Base-by-base conservation (phyloP, 2,797 vertebrate genomes). In the Acropternis orthonyx region DNA sequence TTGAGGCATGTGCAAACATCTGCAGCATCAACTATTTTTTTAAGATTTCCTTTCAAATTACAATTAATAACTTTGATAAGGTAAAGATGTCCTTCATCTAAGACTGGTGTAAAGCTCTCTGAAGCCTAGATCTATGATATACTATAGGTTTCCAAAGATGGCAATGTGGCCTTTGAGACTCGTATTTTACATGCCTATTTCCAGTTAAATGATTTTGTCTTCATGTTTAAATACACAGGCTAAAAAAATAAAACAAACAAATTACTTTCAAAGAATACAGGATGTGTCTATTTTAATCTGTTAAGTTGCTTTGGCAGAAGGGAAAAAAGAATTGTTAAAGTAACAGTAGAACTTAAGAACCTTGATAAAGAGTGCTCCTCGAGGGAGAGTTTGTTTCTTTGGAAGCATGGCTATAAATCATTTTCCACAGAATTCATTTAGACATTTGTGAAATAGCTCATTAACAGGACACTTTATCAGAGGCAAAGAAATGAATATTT, bases 381-480 rank as follows among this genome's bases (percentile, higher is more conserved):
- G 43, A 91, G 54, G 49, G 9, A 86, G 16, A 78, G 49, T 37
- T 92, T 77, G 71, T 63, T 90, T 93, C 90, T 92, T 78, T 73
- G 54, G 67, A 83, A 93, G 18, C 16, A 15, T 32, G 24, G 32
- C 20, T 74, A 93, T 95, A 90, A 87, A 95, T 96, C 86, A 80
- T 82, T 94, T 94, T 79, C 28, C 28, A 51, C 16, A 19, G 72
- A 89, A 79, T 80, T 89, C 6, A 46, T 76, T 85, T 88, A 74
- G 81, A 92, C 39, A 46, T 59, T 92, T 71, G 41, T 94, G 81
- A 94, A 95, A 85, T 71, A 93, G 59, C 83, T 95, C 61, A 32
- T 96, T 95, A 92, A 79, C 37, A 85, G 68, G 46, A 58, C 2
- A 5, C 43, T 93, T 89, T 89, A 72, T 89, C 76, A 91, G 62